Evolutionary conservation across 2,113 vertebrate species (phyloP), one percentile per base, ranked within the genome.

Genomic region (Origma solitaria): DNA sequence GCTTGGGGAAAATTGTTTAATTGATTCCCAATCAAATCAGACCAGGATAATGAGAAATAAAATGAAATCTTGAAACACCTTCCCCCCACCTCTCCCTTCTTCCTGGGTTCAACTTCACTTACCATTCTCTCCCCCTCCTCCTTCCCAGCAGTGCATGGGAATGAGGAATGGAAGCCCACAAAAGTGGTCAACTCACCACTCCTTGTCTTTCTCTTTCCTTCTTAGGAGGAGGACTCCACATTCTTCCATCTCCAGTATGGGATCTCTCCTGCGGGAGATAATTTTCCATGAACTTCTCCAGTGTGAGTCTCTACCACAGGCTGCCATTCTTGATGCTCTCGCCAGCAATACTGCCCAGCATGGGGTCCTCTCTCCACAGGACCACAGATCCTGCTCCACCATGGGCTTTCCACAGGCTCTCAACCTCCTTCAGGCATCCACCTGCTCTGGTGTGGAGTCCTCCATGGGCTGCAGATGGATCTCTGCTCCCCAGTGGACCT

Each of bases 141-240:
- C 11, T 28, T 49, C 13, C 17, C 37, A 45, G 49, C 0, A 4
- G 24, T 15, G 9, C 10, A 35, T 3, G 19, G 11, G 15, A 13
- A 33, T 4, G 13, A 57, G 51, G 14, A 88, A 78, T 54, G 15
- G 44, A 50, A n/a, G 18, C 18, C 53, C 44, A 58, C 18, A 58
- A 57, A 42, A 58, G 38, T 3, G 8, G 13, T 42, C n/a, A 40
- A 15, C 21, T 71, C n/a, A 58, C 7, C 30, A 33, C 33, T 37
- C 8, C 0, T 7, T 45, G 14, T 64, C n/a, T 27, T 77, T 37
- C 30, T 71, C 16, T 24, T 44, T 71, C 38, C 12, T 42, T 23
- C 44, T 71, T 44, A 47, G 22, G 7, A 7, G 5, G 15, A 73
- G 4, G 7, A 66, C 28, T 60, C 25, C 45, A 86, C 53, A 33